Percentiles rank a stretch among this genome's conserved stretches.
Conservation (phyloP, 2,113 vertebrate species). For the Falcunculus frontatus region DNA sequence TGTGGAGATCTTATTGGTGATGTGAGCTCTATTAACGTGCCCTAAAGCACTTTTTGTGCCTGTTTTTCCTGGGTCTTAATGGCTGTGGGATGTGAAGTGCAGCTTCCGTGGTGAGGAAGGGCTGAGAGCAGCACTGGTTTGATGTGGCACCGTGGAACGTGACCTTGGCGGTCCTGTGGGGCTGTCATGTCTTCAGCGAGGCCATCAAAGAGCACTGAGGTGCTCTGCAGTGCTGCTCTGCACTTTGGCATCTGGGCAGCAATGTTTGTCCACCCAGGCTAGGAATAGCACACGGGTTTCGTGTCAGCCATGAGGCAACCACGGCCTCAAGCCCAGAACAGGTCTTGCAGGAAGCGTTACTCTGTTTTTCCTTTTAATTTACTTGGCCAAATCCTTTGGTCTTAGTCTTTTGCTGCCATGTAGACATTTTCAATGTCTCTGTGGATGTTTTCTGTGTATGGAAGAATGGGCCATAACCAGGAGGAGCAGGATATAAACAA, state of each 20-base stretch:
- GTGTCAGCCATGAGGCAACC: not conserved
- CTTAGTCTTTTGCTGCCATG: not conserved
- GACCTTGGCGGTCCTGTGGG: not conserved
- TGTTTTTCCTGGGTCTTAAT: not conserved
- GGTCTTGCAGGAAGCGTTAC: conserved; percentile 34
- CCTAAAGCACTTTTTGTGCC: not conserved
- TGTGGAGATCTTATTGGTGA: not conserved
- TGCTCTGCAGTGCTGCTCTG: not conserved
- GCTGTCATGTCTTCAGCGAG: not conserved
- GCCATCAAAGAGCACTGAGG: not conserved
- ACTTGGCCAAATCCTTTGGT: not conserved
- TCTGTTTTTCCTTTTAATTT: not conserved
- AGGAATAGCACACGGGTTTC: not conserved
- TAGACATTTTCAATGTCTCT: not conserved
- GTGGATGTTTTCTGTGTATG: not conserved
- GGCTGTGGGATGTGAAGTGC: not conserved
- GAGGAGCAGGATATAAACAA: conserved; percentile 11
- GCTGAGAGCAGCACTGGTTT: not conserved
- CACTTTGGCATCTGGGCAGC: not conserved
- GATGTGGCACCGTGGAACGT: not conserved
- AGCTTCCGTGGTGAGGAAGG: not conserved
- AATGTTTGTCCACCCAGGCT: not conserved
- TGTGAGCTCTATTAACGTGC: not conserved
- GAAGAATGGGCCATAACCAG: not conserved
- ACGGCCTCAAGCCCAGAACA: not conserved